Conservation (phyloP, 1,140 invertebrate species). For the Anastrepha obliqua region DNA sequence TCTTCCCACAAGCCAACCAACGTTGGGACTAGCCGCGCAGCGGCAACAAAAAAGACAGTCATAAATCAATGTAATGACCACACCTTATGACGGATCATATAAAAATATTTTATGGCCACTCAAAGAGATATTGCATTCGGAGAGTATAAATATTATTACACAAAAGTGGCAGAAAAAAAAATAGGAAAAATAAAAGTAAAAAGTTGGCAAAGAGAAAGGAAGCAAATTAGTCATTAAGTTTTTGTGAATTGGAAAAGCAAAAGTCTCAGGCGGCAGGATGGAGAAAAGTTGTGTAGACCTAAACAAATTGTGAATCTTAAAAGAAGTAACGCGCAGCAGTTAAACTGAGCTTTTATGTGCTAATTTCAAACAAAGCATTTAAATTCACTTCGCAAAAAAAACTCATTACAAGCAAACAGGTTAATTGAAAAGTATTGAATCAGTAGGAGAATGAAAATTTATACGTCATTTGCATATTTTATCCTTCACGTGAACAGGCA, state of each 20-base stretch:
- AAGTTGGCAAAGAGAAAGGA: slow-evolving; percentile 30
- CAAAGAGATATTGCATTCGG: slow-evolving; percentile 33
- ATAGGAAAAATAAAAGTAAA: neutral
- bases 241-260: neutral
- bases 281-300: no score
- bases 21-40: neutral
- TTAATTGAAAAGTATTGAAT: no score
- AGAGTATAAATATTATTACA: slow-evolving; percentile 37
- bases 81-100: slow-evolving; percentile 50
- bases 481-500: no score
- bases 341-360: neutral
- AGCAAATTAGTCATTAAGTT: slow-evolving; percentile 18
- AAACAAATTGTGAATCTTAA: no score
- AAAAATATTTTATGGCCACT: slow-evolving; percentile 51
- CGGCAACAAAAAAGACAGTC: slow-evolving; percentile 20
- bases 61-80: slow-evolving; percentile 51
- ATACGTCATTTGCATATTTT: no score
- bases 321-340: neutral
- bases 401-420: no score
- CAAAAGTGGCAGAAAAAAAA: neutral
- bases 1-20: slow-evolving; percentile 34
- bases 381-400: neutral
- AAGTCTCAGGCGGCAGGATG: no score
- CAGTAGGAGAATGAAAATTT: no score
- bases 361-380: neutral